phyloP scores from a whole-genome alignment of 1,140 invertebrate species.

The Drosophila teissieri region DNA sequence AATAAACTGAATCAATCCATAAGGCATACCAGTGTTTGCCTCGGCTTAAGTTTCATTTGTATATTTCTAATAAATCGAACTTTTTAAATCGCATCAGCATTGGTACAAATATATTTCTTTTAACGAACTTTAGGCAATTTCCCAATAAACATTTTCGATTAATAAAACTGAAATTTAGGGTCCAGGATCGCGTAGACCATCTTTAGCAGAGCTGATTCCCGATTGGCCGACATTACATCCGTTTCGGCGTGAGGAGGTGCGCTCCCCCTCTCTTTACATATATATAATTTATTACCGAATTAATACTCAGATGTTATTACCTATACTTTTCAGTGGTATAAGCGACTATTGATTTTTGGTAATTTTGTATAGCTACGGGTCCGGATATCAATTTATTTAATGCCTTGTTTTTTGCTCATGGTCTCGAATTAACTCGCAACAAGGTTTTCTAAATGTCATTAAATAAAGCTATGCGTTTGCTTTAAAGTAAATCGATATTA shows the following conservation, averaged over 20 bases:
- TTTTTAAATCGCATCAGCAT: background rate
- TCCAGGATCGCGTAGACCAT: conserved; percentile 91
- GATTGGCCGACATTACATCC: conserved; percentile 97
- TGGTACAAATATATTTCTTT: background rate
- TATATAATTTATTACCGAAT: conserved; percentile 14
- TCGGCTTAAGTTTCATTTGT: conserved; percentile 11
- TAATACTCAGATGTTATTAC: conserved; percentile 5
- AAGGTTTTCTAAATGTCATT: background rate
- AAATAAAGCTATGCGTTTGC: too few relatives aligned
- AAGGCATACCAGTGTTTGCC: background rate
- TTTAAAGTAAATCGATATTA: too few relatives aligned
- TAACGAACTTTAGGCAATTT: background rate
- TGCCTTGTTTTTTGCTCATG: background rate
- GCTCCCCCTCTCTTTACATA: conserved; percentile 20
- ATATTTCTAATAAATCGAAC: background rate
- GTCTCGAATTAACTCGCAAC: background rate
- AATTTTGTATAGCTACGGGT: conserved; percentile 1
- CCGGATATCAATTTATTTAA: background rate
- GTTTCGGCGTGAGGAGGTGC: conserved; percentile 87
- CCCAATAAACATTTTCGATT: background rate
- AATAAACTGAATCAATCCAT: conserved; percentile 1
- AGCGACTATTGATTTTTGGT: conserved; percentile 35
- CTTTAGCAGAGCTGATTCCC: conserved; percentile 96
- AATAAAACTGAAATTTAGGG: conserved; percentile 84
- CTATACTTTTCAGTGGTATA: conserved; percentile 22